Base-by-base conservation (phyloP, 2,888 invertebrate species). In the Odontocolon sp. region DNA sequence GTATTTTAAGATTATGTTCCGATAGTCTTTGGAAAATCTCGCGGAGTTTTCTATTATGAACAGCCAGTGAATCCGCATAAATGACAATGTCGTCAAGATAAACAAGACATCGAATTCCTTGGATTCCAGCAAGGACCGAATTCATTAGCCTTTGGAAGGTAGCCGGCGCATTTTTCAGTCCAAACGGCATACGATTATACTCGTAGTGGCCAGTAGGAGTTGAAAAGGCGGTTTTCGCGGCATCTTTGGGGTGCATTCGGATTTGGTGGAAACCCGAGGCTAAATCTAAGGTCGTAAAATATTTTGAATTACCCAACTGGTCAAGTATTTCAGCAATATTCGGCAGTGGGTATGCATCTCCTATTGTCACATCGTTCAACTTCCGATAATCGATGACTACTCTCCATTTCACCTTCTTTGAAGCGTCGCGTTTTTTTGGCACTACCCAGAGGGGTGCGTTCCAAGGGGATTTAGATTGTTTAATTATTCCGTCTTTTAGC, bases 21-120 rank as follows among this genome's bases (percentile, higher is more conserved):
- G 54, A 50, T 8, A 86, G 52, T 75, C 81, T 56, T 28, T 81
- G 56, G 38, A 86, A 85, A 8, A 86, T 74, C 38, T 77, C 77
- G 4, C 80, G 21, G 5, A 64, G 8, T 36, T 64, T 64, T 18
- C 14, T 23, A 4, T 50, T 81, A 28, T 87, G 87, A 11, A 81
- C 78, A 14, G 80, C 66, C 3, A 88, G 21, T 2, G 64, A 77
- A 21, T 79, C 74, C 0, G 81, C 84, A 63, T 80, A 85, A 45
- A 88, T 82, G 0, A 89, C 82, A 4, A 89, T 84, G 70, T 90
- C 88, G 56, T 90, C 88, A 8, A 89, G 47, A 64, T 89, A 90
- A 0, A 89, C 86, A 23, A 90, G 84, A 64, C 86, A 85, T 5
- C 69, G 57, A 2, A 47, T 70, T 45, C 82, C 81, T 80, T 84